Base-by-base conservation (phyloP, 2,113 vertebrate species). In the Solea senegalensis region DNA sequence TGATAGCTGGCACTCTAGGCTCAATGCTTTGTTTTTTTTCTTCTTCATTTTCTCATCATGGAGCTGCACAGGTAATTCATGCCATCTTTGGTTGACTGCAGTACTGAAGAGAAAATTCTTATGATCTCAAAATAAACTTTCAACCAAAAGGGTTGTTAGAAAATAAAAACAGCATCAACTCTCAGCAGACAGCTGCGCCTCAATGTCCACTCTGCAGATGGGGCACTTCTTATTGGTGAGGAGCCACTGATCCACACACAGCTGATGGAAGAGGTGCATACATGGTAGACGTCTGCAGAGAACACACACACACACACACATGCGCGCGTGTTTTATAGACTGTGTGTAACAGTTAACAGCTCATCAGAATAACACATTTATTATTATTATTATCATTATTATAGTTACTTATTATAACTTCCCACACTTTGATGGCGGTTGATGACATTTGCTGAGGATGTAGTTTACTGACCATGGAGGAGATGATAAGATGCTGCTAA, bases 1-100 rank as follows among this genome's bases (percentile, higher is more conserved):
- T 92, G 94, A 95, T 95, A 96, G 95, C 96, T 95, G 95, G 95
- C 96, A 97, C 95, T 95, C 94, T 91, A 93, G 93, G 93, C 93
- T 95, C 93, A 87, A 95, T 94, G 94, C 95, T 82, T 84, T 80
- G 2, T 51, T 51, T 51, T 52, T 21, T 57, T 57, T 77, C 41
- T 72, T 59, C 41, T 77, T 62, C 14, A 53, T 86, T 85, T 86
- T 81, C 82, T 89, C 72, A 34, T 88, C 81, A 92, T 95, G 93
- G 91, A 94, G 94, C 94, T 95, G 96, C 95, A 92, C 95, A 96
- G 94, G 94, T 94, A 94, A 96, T 94, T 96, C 95, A 96, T 96
- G 98, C 96, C 97, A 96, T 99, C 98, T 99, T 99, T 99, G 98
- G 98, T 99, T 97, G 98, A 97, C 96, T 98, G 96, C 94, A 95